A percentile compares a stretch with the other conserved stretches of the same genome.
Conservation (phyloP, 2,888 invertebrate species). For the Bembecia ichneumoniformis region DNA sequence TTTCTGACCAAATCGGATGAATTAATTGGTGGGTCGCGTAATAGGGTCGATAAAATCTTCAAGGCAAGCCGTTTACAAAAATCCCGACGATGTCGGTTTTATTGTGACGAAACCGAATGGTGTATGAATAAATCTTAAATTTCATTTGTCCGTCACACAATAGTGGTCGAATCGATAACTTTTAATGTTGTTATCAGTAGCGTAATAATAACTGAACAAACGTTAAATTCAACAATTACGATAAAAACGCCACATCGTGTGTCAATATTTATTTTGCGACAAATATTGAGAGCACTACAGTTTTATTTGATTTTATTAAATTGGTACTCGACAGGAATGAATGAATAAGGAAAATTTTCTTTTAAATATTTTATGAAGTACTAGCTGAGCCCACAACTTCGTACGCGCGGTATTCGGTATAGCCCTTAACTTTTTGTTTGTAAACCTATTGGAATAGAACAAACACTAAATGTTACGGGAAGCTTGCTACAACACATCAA, state of each 20-base stretch:
- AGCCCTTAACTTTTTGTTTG: no score
- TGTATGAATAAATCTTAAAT: conserved; percentile 5
- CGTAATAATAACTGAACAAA: not conserved
- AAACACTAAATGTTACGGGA: no score
- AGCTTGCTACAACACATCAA: no score
- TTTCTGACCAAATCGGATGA: not conserved
- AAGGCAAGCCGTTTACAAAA: conserved; percentile 3
- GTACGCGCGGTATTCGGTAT: no score
- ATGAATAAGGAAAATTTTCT: no score
- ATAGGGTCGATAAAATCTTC: conserved; percentile 17
- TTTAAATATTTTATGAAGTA: no score
- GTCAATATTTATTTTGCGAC: not conserved
- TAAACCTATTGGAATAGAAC: no score
- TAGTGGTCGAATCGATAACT: not conserved
- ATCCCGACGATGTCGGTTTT: conserved; percentile 2
- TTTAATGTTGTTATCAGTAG: not conserved
- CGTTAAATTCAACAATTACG: not conserved
- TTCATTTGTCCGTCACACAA: not conserved
- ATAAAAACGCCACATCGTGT: not conserved
- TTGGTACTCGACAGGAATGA: no score
- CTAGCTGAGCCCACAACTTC: no score
- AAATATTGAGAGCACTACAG: not conserved
- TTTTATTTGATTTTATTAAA: not conserved
- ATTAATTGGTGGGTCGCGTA: conserved; percentile 11
- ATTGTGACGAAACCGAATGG: no score